Evolutionary conservation across 2,888 invertebrate species (phyloP), one percentile per base, ranked within the genome.

Genomic region (Oscheius sp.): DNA sequence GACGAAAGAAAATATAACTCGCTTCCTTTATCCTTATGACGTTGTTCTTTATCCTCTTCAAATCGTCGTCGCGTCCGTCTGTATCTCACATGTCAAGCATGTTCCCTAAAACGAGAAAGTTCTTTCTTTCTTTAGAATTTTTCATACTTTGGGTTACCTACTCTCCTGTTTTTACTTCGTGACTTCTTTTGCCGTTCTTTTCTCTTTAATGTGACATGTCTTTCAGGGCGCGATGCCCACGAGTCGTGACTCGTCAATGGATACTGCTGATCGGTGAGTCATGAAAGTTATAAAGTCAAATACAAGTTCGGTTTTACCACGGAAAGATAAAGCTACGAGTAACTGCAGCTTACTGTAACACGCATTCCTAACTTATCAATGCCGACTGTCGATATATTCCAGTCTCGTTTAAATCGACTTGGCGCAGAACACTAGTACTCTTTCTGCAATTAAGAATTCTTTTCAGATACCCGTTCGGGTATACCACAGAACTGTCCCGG

Each of bases 391-490:
- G n/a, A n/a, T n/a, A n/a, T n/a, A n/a, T n/a, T n/a, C n/a, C n/a
- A n/a, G n/a, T n/a, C n/a, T n/a, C n/a, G n/a, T n/a, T n/a, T n/a
- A n/a, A n/a, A n/a, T n/a, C n/a, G n/a, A n/a, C n/a, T n/a, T n/a
- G n/a, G n/a, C n/a, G 35, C 9, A 35, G 5, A 35, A 35, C 35
- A 35, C 3, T 35, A 49, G 13, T 2, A 13, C 6, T 49, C 13
- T 21, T 13, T 13, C 21, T 7, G 16, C 6, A 7, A 13, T 21
- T 13, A 21, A 49, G 3, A 18, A 49, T 13, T 2, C 13, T 23
- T 52, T 29, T 52, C 78, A 84, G 84, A 73, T 87, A 87, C 72
- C 79, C 86, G n/a, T 87, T 87, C 68, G 87, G 87, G 61, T 87
- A 87, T 78, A 79, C 84, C 29, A 86, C 85, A 41, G 87, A 87